These are phyloP conservation scores for Megalops atlanticus DNA, from an alignment of 2,113 vertebrate species.

Conservation along the genomic window DNA sequence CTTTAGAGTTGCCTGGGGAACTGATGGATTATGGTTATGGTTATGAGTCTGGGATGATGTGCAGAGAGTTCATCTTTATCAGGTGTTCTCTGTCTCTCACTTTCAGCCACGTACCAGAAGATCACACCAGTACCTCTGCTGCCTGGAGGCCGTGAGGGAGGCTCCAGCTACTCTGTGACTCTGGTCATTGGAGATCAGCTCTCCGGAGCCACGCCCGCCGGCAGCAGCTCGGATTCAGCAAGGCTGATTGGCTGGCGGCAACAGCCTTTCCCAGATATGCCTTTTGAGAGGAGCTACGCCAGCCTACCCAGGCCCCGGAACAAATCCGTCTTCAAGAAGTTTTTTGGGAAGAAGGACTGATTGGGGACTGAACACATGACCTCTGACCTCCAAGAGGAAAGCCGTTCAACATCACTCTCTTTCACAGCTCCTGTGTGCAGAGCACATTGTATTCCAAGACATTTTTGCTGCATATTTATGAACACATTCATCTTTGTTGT, in stretches of 20 bases:
- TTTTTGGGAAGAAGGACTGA: constrained; percentile 68
- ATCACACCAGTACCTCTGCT: constrained; percentile 31
- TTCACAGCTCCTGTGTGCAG: background rate
- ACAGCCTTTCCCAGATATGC: constrained; percentile 27
- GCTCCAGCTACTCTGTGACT: constrained; percentile 61
- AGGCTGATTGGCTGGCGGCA: background rate
- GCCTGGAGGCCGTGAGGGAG: constrained; percentile 20
- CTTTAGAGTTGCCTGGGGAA: too few relatives aligned
- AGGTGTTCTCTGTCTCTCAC: background rate
- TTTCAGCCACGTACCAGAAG: constrained; percentile 68
- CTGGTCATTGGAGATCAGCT: constrained; percentile 62
- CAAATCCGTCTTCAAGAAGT: constrained; percentile 69
- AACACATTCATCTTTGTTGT: background rate
- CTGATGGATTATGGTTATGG: too few relatives aligned
- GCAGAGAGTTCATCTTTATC: too few relatives aligned
- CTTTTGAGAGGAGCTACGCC: background rate
- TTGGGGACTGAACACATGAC: constrained; percentile 34
- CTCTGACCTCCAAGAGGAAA: background rate
- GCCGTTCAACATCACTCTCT: background rate
- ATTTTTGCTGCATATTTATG: background rate
- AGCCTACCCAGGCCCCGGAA: constrained; percentile 48
- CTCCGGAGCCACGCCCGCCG: rapidly evolving
- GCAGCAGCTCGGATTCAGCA: background rate
- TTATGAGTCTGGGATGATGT: too few relatives aligned
- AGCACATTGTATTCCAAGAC: too few relatives aligned